Evolutionary conservation across 2,797 vertebrate genomes (phyloP).

Genomic region (Enteromius treurensis): DNA sequence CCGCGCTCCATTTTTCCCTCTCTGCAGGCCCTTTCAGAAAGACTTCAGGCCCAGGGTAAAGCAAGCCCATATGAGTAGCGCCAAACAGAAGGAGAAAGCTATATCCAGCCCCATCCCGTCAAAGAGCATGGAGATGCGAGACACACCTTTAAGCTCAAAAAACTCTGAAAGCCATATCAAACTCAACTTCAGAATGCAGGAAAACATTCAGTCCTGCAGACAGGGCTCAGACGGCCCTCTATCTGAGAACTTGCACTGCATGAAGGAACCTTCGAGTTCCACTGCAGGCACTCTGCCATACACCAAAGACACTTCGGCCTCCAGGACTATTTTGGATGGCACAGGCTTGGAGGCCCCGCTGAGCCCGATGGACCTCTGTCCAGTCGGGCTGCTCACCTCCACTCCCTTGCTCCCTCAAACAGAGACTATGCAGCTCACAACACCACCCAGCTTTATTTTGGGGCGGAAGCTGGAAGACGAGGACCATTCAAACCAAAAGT

Average conservation of each 20-base stretch:
- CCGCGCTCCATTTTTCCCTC: slow-evolving; percentile 67
- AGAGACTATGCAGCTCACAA: slow-evolving; percentile 71
- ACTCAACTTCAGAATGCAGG: slow-evolving; percentile 23
- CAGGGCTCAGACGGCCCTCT: slow-evolving; percentile 38
- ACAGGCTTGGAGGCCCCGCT: slow-evolving; percentile 61
- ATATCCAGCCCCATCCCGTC: slow-evolving; percentile 15
- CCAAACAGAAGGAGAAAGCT: slow-evolving; percentile 43
- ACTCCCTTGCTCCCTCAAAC: slow-evolving; percentile 75
- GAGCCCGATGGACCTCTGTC: slow-evolving; percentile 66
- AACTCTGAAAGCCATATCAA: slow-evolving; percentile 31
- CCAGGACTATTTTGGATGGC: slow-evolving; percentile 53
- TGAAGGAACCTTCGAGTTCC: slow-evolving; percentile 51
- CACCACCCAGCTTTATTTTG: slow-evolving; percentile 70
- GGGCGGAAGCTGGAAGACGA: slow-evolving; percentile 63
- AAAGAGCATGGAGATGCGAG: slow-evolving; percentile 50
- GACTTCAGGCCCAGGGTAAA: slow-evolving; percentile 57
- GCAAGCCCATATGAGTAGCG: slow-evolving; percentile 42
- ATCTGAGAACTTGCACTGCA: slow-evolving; percentile 53
- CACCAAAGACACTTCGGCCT: slow-evolving; percentile 64
- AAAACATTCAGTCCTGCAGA: slow-evolving; percentile 20
- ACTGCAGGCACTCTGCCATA: slow-evolving; percentile 63
- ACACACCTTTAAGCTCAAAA: slow-evolving; percentile 40
- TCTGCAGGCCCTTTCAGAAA: slow-evolving; percentile 63
- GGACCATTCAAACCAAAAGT: slow-evolving; percentile 64
- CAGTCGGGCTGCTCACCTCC: slow-evolving; percentile 79